These are phyloP conservation scores for Isaurus tuberculatus DNA, from an alignment of 92 coral and sea anemone species.

Conservation along the genomic window DNA sequence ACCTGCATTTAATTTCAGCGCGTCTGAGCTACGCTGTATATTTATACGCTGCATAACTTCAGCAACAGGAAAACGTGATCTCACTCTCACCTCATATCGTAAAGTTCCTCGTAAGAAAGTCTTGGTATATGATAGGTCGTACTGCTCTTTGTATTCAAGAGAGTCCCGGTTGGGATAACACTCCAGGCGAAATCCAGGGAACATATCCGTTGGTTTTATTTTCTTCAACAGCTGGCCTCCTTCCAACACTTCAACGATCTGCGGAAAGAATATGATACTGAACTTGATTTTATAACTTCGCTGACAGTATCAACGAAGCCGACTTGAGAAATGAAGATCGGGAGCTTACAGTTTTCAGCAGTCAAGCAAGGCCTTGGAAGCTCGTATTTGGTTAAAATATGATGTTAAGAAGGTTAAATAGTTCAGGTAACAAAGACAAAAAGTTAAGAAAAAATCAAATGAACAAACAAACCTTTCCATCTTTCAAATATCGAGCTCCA, in stretches of 20 bases:
- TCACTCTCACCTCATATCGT: conserved; percentile 74
- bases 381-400: too few species aligned
- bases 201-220: conserved; percentile 80
- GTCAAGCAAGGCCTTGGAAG: too few species aligned
- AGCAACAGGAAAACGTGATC: neutral
- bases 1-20: too few species aligned
- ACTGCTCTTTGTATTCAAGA: conserved; percentile 71
- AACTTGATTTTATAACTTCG: too few species aligned
- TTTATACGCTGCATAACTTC: neutral
- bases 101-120: conserved; percentile 89
- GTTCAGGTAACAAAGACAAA: too few species aligned
- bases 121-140: conserved; percentile 70
- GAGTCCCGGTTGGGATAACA: conserved; percentile 95
- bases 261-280: neutral
- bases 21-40: neutral
- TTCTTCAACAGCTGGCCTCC: conserved; percentile 86
- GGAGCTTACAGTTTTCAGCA: too few species aligned
- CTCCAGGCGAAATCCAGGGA: conserved; percentile 93
- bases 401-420: too few species aligned
- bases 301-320: too few species aligned
- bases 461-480: conserved; percentile 78
- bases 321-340: too few species aligned
- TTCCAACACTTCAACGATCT: conserved; percentile 79
- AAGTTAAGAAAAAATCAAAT: neutral
- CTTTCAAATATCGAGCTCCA: conserved; percentile 85